These are phyloP conservation scores for Drosophila tani DNA, from an alignment of 1,140 invertebrate species.

Conservation along the genomic window DNA sequence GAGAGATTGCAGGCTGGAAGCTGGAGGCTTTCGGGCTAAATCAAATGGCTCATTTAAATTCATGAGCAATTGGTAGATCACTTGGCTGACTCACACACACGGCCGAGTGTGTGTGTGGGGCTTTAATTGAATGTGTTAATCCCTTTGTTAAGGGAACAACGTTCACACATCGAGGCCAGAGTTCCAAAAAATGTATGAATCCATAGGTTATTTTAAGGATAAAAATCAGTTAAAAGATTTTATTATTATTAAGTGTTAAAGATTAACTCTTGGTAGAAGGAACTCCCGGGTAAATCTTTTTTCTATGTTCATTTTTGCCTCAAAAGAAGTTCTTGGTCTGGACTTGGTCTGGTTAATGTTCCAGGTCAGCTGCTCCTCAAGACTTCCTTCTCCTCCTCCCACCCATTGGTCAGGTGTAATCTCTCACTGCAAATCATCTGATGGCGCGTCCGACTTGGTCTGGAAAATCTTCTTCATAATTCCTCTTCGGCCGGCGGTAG, in stretches of 20 bases:
- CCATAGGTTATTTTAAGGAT: too few relatives aligned
- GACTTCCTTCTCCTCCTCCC: neutral
- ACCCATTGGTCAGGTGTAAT: conserved; percentile 67
- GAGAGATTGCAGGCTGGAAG: too few relatives aligned
- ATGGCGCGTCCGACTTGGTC: conserved; percentile 35
- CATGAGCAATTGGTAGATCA: conserved; percentile 49
- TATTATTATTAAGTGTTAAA: neutral
- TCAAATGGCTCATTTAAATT: conserved; percentile 51
- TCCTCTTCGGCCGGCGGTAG: conserved; percentile 20
- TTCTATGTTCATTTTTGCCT: neutral
- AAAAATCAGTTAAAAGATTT: too few relatives aligned
- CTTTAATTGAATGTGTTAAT: conserved; percentile 26
- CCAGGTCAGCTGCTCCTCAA: conserved; percentile 1
- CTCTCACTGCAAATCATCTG: conserved; percentile 70
- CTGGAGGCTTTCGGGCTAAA: conserved; percentile 5
- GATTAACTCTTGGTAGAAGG: too few relatives aligned
- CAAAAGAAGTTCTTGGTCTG: neutral
- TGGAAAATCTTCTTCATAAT: conserved; percentile 71
- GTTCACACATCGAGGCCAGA: too few relatives aligned
- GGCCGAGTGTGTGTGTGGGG: neutral
- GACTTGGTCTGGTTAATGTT: conserved; percentile 64
- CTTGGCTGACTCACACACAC: conserved; percentile 14
- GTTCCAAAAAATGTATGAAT: too few relatives aligned
- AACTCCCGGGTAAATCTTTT: neutral
- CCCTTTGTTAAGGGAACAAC: neutral